Base-by-base conservation (phyloP, 23 tunicate genomes). In the Phallusia fumigata region DNA sequence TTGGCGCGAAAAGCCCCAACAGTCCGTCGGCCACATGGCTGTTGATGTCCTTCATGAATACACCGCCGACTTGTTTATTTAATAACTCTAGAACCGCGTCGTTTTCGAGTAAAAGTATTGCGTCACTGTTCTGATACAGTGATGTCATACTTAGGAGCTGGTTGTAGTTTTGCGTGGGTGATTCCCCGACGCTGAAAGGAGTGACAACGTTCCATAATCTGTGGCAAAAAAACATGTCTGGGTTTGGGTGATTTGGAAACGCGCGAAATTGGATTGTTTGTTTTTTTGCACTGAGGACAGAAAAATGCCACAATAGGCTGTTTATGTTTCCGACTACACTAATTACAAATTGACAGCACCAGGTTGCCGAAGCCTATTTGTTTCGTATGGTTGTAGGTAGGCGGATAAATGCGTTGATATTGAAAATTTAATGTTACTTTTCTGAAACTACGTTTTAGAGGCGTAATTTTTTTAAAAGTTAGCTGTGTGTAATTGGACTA, bases 131-230 rank as follows among this genome's bases (percentile, higher is more conserved):
- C 30, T 89, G 77, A 35, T 94, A 93, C 32, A 94, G 75, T 28
- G 75, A 77, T 30, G 98, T 73, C 50, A 94, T 49, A 65, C 89
- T 76, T 36, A 94, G 64, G 0, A 89, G 87, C 76, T 94, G 95
- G 74, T 94, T 94, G 80, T 94, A 94, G 32, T 84, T 76, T 53
- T 94, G 98, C 18, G 88, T 83, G 18, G 98, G 98, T 28, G 90
- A 80, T 80, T 94, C 98, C 36, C 98, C 98, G 18, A 45, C 32
- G 31, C 85, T 30, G 74, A 76, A 76, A 0, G 98, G 98, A 30
- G 81, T 79, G 40, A 94, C 64, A 45, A 84, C 85, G 73, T 89
- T 89, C 94, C 94, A 89, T 34, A 89, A 58, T 33, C 92, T 88
- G 30, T n/a, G n/a, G n/a, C n/a, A n/a, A n/a, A n/a, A n/a, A n/a